Evolutionary conservation across 35 echinoderm and acorn worm genomes (phyloP).

Genomic region (Eucidaris tribuloides): DNA sequence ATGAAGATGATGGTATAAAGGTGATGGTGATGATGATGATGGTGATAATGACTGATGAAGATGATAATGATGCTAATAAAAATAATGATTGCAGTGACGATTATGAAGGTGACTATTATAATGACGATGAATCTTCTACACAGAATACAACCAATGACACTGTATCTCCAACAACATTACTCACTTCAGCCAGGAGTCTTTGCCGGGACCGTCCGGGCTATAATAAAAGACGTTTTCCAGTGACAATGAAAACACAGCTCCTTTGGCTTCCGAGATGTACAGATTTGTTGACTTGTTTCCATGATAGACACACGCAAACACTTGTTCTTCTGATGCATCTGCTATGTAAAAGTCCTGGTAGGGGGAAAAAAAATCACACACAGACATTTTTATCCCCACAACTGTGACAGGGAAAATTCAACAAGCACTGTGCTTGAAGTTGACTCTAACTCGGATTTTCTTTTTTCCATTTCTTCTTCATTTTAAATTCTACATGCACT

Average conservation of each 20-base stretch:
- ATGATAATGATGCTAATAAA: not conserved
- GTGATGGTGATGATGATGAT: too few relatives aligned
- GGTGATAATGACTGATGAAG: not conserved
- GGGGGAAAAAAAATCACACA: too few relatives aligned
- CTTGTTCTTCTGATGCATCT: conserved; percentile 92
- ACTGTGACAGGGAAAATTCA: too few relatives aligned
- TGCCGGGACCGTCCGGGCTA: conserved; percentile 77
- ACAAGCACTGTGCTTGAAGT: too few relatives aligned
- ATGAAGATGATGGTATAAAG: too few relatives aligned
- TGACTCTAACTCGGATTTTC: too few relatives aligned
- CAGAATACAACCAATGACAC: too few relatives aligned
- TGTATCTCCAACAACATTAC: too few relatives aligned
- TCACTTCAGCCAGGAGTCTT: conserved; percentile 76
- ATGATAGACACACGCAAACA: conserved; percentile 95
- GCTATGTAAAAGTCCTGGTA: conserved; percentile 90
- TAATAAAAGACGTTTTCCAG: conserved; percentile 79
- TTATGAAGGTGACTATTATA: not conserved
- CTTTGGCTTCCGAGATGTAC: conserved; percentile 84
- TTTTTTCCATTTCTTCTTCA: too few relatives aligned
- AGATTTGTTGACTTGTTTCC: conserved; percentile 55
- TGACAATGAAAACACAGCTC: conserved; percentile 58
- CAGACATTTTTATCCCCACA: not conserved
- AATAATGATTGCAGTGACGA: too few relatives aligned
- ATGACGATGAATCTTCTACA: too few relatives aligned
- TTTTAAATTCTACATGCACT: too few relatives aligned